Base-by-base conservation (phyloP, 2,113 vertebrate species). In the Nibea coibor region DNA sequence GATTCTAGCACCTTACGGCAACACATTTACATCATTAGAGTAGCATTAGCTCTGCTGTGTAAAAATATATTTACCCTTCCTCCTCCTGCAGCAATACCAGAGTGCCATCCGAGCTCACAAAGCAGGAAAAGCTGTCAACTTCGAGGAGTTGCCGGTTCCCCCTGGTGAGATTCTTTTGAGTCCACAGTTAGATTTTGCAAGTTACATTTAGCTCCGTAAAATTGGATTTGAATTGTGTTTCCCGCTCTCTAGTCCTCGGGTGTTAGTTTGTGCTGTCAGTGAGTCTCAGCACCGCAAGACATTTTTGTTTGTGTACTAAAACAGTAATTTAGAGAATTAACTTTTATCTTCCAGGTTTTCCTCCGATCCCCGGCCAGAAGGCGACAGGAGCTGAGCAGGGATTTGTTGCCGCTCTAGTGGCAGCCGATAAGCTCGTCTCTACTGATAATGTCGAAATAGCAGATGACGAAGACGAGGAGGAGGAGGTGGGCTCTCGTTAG, bases 51-150 rank as follows among this genome's bases (percentile, higher is more conserved):
- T 67, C 10, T 56, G 22, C 50, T 43, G 17, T 67, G 51, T 56
- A 2, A 53, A 71, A 10, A 8, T 20, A 15, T n/a, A 17, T 48
- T 58, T 20, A 5, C 12, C 16, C n/a, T 56, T 9, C 81, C 31
- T 31, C 59, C 2, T 93, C 17, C 35, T 73, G 75, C 93, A 99
- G 98, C 98, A 99, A 98, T 99, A 99, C 92, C 97, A 98, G 80
- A 95, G 96, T 76, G 97, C 97, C 85, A 97, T 99, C 80, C 95
- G 95, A 77, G 79, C 97, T 26, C 95, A 97, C 86, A 97, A 95
- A 94, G 96, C 96, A 42, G 97, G 98, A 45, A 96, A 94, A 90
- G 87, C 94, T 12, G 95, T 98, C 39, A 94, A 97, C 92, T 97
- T 97, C 85, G 95, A 96, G 0, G 97, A 98, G 87, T 92, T 99